phyloP scores from a whole-genome alignment of 2,113 vertebrate species.

The Gavia stellata region DNA sequence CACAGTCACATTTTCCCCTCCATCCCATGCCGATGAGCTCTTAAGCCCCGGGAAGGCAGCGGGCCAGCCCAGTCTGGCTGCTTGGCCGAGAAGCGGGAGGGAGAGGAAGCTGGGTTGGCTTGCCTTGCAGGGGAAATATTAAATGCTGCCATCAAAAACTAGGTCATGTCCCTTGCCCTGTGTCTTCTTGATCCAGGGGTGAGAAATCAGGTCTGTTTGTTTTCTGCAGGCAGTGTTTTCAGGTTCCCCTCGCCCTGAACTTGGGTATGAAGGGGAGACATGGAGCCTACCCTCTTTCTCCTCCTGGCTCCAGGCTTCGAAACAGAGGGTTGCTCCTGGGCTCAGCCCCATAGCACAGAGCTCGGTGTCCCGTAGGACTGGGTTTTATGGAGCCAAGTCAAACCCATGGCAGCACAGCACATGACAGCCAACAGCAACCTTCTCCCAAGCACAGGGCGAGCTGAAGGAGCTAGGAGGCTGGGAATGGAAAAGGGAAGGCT shows the following conservation, averaged over 20 bases:
- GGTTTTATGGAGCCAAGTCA: neutral
- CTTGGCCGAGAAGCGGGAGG: neutral
- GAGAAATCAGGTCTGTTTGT: neutral
- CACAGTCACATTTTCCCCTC: conserved; percentile 17
- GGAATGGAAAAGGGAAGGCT: accelerated
- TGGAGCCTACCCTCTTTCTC: neutral
- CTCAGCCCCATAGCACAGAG: neutral
- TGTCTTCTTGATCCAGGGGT: neutral
- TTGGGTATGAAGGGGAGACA: neutral
- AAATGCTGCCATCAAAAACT: neutral
- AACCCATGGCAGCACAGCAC: neutral
- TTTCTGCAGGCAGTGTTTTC: neutral
- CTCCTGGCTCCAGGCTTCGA: neutral
- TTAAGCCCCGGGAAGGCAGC: neutral
- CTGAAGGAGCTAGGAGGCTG: neutral
- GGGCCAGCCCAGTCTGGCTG: neutral
- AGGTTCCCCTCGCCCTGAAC: neutral
- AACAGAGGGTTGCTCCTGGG: neutral
- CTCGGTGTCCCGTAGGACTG: neutral
- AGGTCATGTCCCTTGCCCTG: conserved; percentile 4
- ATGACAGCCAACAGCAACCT: neutral
- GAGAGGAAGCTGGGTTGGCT: conserved; percentile 17
- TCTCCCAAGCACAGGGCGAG: neutral
- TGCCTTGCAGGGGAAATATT: neutral
- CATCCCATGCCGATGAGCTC: neutral